Evolutionary conservation across 2,888 invertebrate species (phyloP), one percentile per base, ranked within the genome.

Genomic region (Acleris laterana): DNA sequence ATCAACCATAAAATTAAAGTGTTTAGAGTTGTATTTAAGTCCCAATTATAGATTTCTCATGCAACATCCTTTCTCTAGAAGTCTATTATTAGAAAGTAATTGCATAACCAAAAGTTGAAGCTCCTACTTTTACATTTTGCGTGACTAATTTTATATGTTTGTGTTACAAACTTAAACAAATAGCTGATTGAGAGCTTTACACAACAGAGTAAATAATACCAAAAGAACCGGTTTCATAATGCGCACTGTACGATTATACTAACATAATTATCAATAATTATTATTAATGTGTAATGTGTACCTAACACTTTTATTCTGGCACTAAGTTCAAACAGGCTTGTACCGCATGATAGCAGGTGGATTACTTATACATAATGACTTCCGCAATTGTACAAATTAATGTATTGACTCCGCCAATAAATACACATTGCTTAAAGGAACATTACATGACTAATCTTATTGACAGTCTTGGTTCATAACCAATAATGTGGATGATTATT

Each of bases 381-480:
- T 20, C 22, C 19, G 19, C 25, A 53, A 53, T 53, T 49, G 53
- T 59, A 38, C 46, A 59, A 64, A 59, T 59, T 19, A 59, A 64
- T 53, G 25, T 64, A 49, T 49, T 28, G 25, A 20, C 53, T 48
- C 11, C 16, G 16, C 46, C 61, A 20, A 53, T 55, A 53, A 48
- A 46, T 46, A 48, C 48, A n/a, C 19, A 42, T 52, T 19, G 46
- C 22, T 48, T 19, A 19, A 48, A 25, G 2, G 7, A 52, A 19
- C 44, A 58, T 46, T 58, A 57, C 28, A 63, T 52, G 51, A 63
- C 58, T 52, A 63, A 63, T 38, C 20, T 7, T 56, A 48, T 57
- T 56, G 3, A 49, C 56, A 22, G 49, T 32, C 55, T 22, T 1
- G 38, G 9, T 13, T 19, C 49, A 48, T 20, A 32, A 20, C 16